These are phyloP conservation scores for Holothuria glaberrima DNA, from an alignment of 35 echinoderm and acorn worm genomes.

Conservation along the genomic window DNA sequence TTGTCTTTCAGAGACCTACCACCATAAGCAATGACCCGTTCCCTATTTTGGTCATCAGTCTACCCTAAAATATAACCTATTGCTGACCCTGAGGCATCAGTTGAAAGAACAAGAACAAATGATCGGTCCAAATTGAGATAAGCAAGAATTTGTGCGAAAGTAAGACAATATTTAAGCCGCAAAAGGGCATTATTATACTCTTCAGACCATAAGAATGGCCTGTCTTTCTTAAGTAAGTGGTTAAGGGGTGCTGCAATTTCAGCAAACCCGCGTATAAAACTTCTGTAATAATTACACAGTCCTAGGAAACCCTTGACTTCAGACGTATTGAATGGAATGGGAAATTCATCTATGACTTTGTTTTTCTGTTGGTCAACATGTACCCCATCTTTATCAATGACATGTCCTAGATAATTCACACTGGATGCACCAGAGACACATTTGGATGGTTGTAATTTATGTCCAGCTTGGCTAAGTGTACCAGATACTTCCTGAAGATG, in stretches of 20 bases:
- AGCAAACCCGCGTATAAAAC: constrained; percentile 6
- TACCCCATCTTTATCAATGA: constrained; percentile 50
- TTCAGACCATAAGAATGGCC: neutral
- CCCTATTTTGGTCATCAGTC: too few relatives aligned
- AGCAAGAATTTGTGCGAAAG: too few relatives aligned
- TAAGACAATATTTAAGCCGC: too few relatives aligned
- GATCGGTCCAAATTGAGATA: too few relatives aligned
- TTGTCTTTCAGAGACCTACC: too few relatives aligned
- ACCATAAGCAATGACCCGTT: too few relatives aligned
- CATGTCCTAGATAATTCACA: constrained; percentile 14
- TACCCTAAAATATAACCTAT: too few relatives aligned
- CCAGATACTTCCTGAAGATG: neutral
- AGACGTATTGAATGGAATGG: constrained; percentile 9
- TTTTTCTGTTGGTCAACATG: constrained; percentile 54
- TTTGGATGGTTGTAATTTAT: neutral
- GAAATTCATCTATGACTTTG: constrained; percentile 34
- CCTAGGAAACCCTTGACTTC: constrained; percentile 43
- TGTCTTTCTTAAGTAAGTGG: neutral
- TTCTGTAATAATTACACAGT: constrained; percentile 26
- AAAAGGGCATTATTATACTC: constrained; percentile 9
- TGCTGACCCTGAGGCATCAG: too few relatives aligned
- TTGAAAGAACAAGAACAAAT: too few relatives aligned
- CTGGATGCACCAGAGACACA: neutral
- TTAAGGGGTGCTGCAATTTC: constrained; percentile 5
- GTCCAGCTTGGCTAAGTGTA: neutral